Conservation (phyloP, 2,888 invertebrate species). For the Pyrrhosoma nymphula region DNA sequence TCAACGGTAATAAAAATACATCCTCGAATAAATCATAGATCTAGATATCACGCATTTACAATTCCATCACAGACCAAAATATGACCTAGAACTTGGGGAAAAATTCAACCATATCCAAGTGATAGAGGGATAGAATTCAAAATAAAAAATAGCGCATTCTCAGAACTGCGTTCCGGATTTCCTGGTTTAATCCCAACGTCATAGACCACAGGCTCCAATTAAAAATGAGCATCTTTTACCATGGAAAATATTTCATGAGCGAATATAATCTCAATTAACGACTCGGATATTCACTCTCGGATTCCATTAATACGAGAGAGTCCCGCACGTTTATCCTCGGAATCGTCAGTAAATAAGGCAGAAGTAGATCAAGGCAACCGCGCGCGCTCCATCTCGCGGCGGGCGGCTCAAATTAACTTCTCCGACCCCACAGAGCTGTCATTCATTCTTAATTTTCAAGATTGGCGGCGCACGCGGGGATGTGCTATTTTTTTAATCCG, state of each 20-base stretch:
- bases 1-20: no score
- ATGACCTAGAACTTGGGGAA: no score
- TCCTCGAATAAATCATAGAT: no score
- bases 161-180: no score
- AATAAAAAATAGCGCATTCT: no score
- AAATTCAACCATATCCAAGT: no score
- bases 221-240: no score
- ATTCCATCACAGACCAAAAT: no score
- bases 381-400: background rate
- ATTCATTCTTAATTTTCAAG: conserved; percentile 11
- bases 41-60: no score
- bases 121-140: no score
- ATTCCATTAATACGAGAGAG: background rate
- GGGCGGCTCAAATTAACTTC: background rate
- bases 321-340: background rate
- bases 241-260: background rate
- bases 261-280: background rate
- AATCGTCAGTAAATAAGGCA: background rate
- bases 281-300: background rate
- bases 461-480: background rate
- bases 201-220: no score
- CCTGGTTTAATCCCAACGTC: no score
- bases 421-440: background rate
- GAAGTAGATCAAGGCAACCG: background rate
- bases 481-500: background rate